Evolutionary conservation across 23 tunicate genomes (phyloP).

Genomic region (Ascidia mentula): DNA sequence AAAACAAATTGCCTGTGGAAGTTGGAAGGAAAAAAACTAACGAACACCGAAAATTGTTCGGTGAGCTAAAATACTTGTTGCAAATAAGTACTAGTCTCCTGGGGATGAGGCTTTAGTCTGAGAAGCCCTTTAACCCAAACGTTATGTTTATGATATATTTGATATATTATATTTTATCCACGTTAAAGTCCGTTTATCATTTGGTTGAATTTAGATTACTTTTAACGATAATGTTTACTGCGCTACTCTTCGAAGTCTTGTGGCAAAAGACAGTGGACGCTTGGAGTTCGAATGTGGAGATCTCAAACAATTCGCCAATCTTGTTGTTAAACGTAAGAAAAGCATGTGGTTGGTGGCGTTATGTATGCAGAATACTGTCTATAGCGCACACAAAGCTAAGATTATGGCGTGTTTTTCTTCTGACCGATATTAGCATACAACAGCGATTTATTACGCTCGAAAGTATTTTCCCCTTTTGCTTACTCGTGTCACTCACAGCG

Average conservation of each 20-base stretch:
- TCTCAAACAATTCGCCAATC: slow-evolving; percentile 7
- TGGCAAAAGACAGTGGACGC: slow-evolving; percentile 12
- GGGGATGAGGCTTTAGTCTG: too few species aligned
- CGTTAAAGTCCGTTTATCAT: not conserved
- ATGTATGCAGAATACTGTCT: too few species aligned
- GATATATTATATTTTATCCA: not conserved
- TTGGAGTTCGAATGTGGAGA: slow-evolving; percentile 23
- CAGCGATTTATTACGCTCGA: too few species aligned
- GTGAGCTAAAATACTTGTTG: slow-evolving; percentile 1
- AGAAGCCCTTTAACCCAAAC: too few species aligned
- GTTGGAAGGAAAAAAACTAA: slow-evolving; percentile 12
- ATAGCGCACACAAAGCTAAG: too few species aligned
- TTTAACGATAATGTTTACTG: not conserved
- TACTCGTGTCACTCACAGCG: slow-evolving; percentile 10
- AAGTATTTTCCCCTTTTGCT: too few species aligned
- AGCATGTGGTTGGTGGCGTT: too few species aligned
- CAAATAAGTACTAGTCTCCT: too few species aligned
- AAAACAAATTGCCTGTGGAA: slow-evolving; percentile 9
- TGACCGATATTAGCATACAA: too few species aligned
- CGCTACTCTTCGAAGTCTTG: slow-evolving; percentile 16
- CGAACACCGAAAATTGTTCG: not conserved
- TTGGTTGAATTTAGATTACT: slow-evolving; percentile 13
- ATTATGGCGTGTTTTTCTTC: too few species aligned
- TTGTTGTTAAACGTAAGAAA: slow-evolving; percentile 23
- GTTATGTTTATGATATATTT: not conserved